Evolutionary conservation across 2,888 invertebrate species (phyloP).

Genomic region (Syrphus vitripennis): DNA sequence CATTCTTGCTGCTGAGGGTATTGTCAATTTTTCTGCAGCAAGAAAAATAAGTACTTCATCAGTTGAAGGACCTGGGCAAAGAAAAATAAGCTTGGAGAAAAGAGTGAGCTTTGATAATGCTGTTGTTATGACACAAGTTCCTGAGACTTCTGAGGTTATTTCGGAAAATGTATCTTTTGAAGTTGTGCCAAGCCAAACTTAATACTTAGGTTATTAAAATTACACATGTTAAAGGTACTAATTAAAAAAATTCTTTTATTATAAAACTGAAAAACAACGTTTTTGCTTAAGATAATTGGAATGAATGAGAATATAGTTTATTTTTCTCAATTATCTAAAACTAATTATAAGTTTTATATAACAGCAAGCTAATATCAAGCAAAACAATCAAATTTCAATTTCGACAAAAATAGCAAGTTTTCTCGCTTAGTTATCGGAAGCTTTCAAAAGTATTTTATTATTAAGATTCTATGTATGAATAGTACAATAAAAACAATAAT

Average conservation of each 20-base stretch:
- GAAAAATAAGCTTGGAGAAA: conserved; percentile 70
- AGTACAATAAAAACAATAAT: no score
- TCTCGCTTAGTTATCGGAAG: no score
- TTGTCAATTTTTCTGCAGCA: conserved; percentile 77
- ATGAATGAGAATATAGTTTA: no score
- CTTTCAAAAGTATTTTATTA: no score
- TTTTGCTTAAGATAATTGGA: no score
- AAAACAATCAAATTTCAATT: no score
- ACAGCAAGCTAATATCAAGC: no score
- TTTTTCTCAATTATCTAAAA: no score
- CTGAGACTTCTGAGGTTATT: conserved; percentile 67
- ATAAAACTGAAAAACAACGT: no score
- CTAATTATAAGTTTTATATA: no score
- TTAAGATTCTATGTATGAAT: no score
- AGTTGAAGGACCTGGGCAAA: conserved; percentile 62
- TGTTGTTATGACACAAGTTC: conserved; percentile 69
- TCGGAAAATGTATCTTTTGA: background rate
- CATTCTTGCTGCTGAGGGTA: conserved; percentile 82
- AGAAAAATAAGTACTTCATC: conserved; percentile 78
- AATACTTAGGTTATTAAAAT: background rate
- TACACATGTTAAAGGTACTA: background rate
- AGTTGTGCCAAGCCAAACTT: background rate
- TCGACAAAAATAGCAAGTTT: no score
- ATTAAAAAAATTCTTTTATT: background rate
- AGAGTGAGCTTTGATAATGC: conserved; percentile 74